Base-by-base conservation (phyloP, 2,113 vertebrate species). In the Echinops telfairi region DNA sequence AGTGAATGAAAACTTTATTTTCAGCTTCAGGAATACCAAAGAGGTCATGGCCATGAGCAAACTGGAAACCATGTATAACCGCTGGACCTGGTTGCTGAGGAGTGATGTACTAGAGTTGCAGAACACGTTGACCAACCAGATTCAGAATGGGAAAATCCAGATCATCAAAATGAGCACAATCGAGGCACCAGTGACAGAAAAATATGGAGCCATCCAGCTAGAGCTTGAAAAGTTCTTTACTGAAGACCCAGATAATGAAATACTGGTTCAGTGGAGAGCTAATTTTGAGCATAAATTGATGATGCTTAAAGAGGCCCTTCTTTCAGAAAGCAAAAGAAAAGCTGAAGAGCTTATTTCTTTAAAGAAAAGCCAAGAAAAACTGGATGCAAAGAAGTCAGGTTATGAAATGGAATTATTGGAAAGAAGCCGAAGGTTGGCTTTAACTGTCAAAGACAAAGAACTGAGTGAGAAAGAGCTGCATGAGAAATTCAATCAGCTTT, bases 1-100 rank as follows among this genome's bases (percentile, higher is more conserved):
- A 1, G 6, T 98, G 6, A 95, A 57, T 92, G 98, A 98, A 62
- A 98, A 97, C 76, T 98, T 98, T 90, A 97, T 98, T 82, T 98
- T 98, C n/a, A 98, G 97, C 60, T 97, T 98, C n/a, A 97, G 86
- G 80, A 97, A 98, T 27, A 97, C 98, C 0, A 17, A 66, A 29
- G 98, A 98, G 23, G 96, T 97, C 3, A 90, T 97, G 81, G 95
- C 95, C 53, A 98, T 98, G 90, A 97, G 88, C 57, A 97, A 96
- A 80, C 33, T 98, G n/a, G 98, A 98, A 90, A 91, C 82, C 6
- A 92, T 85, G 89, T 98, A 97, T 91, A 97, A 96, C 17, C 89
- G 92, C 0, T 98, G 97, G 98, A 94, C 94, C 25, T 98, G 98
- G 98, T 83, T 95, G 17, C 88, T 98, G 6, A 97, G 97, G 33